Conservation (phyloP, 2,888 invertebrate genomes). For the Drosophila cracens region DNA sequence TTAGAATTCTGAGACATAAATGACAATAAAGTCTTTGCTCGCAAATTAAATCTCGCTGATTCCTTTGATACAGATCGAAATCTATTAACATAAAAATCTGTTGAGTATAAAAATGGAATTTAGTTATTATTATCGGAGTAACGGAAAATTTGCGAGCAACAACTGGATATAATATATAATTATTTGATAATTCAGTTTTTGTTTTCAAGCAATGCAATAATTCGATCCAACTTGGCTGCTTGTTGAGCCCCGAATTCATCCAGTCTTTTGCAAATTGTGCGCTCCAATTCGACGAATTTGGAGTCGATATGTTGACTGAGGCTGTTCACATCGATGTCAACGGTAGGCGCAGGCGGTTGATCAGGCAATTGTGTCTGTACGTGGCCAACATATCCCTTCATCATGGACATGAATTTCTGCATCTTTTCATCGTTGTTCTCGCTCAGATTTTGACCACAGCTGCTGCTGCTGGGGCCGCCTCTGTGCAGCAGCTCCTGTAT, state of each 20-base stretch:
- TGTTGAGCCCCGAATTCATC: constrained; percentile 72
- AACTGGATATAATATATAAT: background rate
- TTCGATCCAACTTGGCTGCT: constrained; percentile 75
- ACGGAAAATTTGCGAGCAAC: background rate
- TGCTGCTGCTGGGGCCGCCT: constrained; percentile 51
- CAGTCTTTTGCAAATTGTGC: constrained; percentile 63
- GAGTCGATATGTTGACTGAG: constrained; percentile 73
- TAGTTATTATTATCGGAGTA: background rate
- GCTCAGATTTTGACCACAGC: background rate
- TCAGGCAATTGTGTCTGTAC: constrained; percentile 4
- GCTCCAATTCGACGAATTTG: constrained; percentile 72
- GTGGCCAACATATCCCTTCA: constrained; percentile 37
- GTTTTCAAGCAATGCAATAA: constrained; percentile 74
- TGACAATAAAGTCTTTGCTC: background rate
- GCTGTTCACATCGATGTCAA: constrained; percentile 9
- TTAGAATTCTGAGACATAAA: background rate
- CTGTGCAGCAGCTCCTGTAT: constrained; percentile 76
- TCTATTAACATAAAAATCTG: background rate
- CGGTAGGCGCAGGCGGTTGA: background rate
- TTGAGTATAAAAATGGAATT: background rate
- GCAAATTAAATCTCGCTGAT: background rate
- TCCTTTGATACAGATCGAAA: background rate
- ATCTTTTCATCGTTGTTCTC: constrained; percentile 74
- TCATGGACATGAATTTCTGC: constrained; percentile 73
- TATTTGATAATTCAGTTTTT: constrained; percentile 23